These are phyloP conservation scores for Tyto alba DNA, from an alignment of 2,113 vertebrate species.

Conservation along the genomic window DNA sequence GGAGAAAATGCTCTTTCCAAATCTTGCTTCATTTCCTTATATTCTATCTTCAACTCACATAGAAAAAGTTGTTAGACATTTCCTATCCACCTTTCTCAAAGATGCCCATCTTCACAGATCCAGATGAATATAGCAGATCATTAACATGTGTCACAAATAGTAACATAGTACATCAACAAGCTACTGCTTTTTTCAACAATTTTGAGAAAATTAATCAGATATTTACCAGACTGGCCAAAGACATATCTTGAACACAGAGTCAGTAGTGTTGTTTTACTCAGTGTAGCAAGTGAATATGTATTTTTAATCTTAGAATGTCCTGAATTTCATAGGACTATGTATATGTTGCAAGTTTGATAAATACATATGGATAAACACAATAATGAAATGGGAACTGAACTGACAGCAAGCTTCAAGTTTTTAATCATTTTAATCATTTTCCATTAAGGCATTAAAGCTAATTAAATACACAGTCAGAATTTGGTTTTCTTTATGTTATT, in stretches of 20 bases:
- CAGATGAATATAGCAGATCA: background rate
- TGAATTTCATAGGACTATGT: background rate
- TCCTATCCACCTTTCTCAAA: background rate
- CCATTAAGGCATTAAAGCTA: background rate
- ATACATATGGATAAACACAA: background rate
- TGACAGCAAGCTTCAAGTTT: background rate
- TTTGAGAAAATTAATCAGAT: background rate
- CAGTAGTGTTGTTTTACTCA: background rate
- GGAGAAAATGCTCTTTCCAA: background rate
- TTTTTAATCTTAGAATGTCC: background rate
- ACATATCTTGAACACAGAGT: background rate
- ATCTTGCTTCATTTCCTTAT: background rate
- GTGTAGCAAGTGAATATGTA: background rate
- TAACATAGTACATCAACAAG: background rate
- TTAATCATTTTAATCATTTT: background rate
- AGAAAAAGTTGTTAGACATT: background rate
- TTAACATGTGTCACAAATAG: background rate
- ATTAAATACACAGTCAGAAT: background rate
- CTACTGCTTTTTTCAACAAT: background rate
- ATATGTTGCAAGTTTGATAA: background rate
- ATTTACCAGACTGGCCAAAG: background rate
- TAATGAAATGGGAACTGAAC: background rate
- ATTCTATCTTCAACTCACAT: background rate
- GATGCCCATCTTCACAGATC: background rate
- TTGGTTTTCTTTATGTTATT: background rate